Conservation (phyloP, 1,140 invertebrate genomes). For the Diachasmimorpha longicaudata region DNA sequence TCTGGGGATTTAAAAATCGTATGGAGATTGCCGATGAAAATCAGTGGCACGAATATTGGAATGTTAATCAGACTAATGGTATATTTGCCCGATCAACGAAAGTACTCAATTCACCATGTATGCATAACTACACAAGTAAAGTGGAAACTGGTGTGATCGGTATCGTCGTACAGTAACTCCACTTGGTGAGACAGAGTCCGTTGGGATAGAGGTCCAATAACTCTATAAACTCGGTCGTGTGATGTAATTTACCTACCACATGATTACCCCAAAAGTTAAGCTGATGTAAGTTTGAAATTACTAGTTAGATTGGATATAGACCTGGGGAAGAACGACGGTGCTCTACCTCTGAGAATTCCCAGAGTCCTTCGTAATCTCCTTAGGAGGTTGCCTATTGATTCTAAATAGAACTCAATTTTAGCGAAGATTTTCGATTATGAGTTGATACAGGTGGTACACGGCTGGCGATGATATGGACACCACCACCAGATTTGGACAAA, state of each 20-base stretch:
- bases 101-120: background rate
- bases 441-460: background rate
- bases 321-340: slow-evolving; percentile 42
- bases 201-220: slow-evolving; percentile 32
- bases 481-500: too few species aligned
- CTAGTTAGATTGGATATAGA: slow-evolving; percentile 60
- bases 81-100: background rate
- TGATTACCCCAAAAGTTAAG: slow-evolving; percentile 59
- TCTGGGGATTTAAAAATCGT: background rate
- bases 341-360: slow-evolving; percentile 7
- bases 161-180: background rate
- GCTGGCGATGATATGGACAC: background rate
- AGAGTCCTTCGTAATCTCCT: slow-evolving; percentile 54
- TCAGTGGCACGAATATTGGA: background rate
- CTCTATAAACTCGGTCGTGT: slow-evolving; percentile 52
- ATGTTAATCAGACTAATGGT: background rate
- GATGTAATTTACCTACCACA: slow-evolving; percentile 61
- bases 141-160: background rate
- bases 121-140: background rate
- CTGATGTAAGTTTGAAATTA: slow-evolving; percentile 62
- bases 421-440: background rate
- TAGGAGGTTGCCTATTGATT: slow-evolving; percentile 59
- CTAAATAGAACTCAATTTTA: background rate
- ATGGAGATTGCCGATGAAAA: background rate
- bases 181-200: background rate